Evolutionary conservation across 1,140 invertebrate species (phyloP).

Genomic region (Drosophila rhopaloa): DNA sequence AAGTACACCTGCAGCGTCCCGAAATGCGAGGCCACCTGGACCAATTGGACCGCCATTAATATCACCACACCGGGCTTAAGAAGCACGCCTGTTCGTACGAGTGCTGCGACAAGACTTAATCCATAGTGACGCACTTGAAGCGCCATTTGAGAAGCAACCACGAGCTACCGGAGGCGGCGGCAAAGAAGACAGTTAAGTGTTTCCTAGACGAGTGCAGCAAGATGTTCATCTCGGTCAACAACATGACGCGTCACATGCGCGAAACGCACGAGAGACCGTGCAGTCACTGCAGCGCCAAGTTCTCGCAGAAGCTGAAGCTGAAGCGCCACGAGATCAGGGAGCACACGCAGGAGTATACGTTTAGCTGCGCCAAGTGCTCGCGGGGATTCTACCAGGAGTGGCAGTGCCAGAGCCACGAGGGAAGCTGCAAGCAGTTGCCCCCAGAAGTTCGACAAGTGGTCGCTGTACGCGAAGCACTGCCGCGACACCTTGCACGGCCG

Average conservation of each 20-base stretch:
- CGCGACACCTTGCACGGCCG: slow-evolving; percentile 64
- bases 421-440: slow-evolving; percentile 66
- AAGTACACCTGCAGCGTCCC: slow-evolving; percentile 70
- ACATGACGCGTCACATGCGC: slow-evolving; percentile 75
- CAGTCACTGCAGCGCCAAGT: slow-evolving; percentile 61
- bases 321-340: slow-evolving; percentile 72
- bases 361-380: slow-evolving; percentile 63
- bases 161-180: slow-evolving; percentile 36
- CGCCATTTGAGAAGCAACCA: slow-evolving; percentile 75
- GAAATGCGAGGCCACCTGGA: slow-evolving; percentile 60
- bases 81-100: slow-evolving; percentile 74
- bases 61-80: slow-evolving; percentile 76
- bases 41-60: slow-evolving; percentile 80
- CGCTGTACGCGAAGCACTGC: slow-evolving; percentile 68
- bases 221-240: slow-evolving; percentile 64
- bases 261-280: slow-evolving; percentile 70
- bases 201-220: slow-evolving; percentile 60
- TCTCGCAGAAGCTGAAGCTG: slow-evolving; percentile 77
- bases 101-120: slow-evolving; percentile 71
- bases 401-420: slow-evolving; percentile 68
- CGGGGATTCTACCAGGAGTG: slow-evolving; percentile 72
- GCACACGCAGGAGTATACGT: slow-evolving; percentile 73
- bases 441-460: slow-evolving; percentile 73
- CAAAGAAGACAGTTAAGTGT: slow-evolving; percentile 66
- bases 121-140: slow-evolving; percentile 74